Evolutionary conservation across 2,797 vertebrate species (phyloP), one percentile per base, ranked within the genome.

Genomic region (Anabacerthia variegaticeps): DNA sequence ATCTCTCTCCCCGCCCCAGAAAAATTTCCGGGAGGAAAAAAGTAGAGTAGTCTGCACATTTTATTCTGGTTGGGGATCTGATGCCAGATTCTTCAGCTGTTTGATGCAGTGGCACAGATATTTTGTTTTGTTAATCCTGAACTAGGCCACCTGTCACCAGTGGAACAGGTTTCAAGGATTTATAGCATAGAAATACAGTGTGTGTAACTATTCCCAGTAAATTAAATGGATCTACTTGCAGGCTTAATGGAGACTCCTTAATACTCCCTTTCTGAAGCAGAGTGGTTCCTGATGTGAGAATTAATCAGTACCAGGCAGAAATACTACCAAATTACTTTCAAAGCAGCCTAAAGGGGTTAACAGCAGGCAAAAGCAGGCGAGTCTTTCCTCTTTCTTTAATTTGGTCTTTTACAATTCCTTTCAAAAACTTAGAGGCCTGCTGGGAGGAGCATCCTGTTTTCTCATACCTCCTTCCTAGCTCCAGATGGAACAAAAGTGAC

Each of bases 81-180:
- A 71, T 80, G 32, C 71, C 80, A 71, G 55, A 63, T 91, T 80
- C 58, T 74, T 91, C 85, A 91, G 85, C 69, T 78, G 73, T 92
- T 96, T 85, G 76, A 85, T 84, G 79, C 65, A 80, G 68, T 66
- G 68, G 87, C 82, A 89, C 58, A 89, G 93, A 77, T 78, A 91
- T 3, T 92, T 83, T 66, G 49, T 95, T 82, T 94, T 62, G 52
- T 91, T 91, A 95, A 93, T 92, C 85, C 88, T 34, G 28, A 85
- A 92, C 65, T 61, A 85, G 86, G 30, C 92, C 91, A 92, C 80
- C 81, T 96, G 91, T 89, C 93, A 84, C 27, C 55, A 80, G 37
- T 69, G 51, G 66, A 92, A 93, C 59, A 77, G 85, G 85, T 95
- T 96, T 93, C 55, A 83, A 84, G 76, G 91, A 93, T 85, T 89